Evolutionary conservation across 2,113 vertebrate genomes (phyloP).

Genomic region (Megalops atlanticus): DNA sequence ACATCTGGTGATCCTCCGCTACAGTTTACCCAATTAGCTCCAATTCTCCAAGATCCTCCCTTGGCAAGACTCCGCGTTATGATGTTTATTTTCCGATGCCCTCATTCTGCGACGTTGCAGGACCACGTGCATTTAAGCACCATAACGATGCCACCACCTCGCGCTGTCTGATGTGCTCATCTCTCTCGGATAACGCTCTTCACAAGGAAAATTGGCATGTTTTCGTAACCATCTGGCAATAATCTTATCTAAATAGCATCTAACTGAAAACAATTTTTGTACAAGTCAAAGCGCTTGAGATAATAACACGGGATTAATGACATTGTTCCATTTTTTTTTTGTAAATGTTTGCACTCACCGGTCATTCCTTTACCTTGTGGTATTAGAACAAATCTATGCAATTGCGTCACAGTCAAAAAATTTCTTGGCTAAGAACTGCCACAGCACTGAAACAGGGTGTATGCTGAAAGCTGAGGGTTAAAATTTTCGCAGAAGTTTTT

Average conservation of each 20-base stretch:
- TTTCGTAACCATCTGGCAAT: too few relatives aligned
- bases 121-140: not conserved
- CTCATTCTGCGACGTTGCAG: not conserved
- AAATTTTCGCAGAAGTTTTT: not conserved
- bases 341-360: not conserved
- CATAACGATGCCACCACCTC: too few relatives aligned
- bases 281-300: too few relatives aligned
- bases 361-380: conserved; percentile 19
- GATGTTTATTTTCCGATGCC: not conserved
- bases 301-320: too few relatives aligned
- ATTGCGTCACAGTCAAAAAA: conserved; percentile 70
- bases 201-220: too few relatives aligned
- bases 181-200: too few relatives aligned
- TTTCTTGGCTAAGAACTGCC: conserved; percentile 52
- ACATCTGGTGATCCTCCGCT: conserved; percentile 21
- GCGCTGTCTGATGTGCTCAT: too few relatives aligned
- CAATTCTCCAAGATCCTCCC: not conserved
- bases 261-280: too few relatives aligned
- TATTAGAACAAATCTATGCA: conserved; percentile 33
- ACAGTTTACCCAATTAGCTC: not conserved
- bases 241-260: too few relatives aligned
- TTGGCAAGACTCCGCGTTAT: not conserved
- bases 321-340: too few relatives aligned
- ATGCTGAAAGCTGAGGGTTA: not conserved
- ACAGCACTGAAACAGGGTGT: conserved; percentile 52